A percentile compares a stretch with the other conserved stretches of the same genome.
phyloP scores from a whole-genome alignment of 2,113 vertebrate genomes.

The Noctilio leporinus region DNA sequence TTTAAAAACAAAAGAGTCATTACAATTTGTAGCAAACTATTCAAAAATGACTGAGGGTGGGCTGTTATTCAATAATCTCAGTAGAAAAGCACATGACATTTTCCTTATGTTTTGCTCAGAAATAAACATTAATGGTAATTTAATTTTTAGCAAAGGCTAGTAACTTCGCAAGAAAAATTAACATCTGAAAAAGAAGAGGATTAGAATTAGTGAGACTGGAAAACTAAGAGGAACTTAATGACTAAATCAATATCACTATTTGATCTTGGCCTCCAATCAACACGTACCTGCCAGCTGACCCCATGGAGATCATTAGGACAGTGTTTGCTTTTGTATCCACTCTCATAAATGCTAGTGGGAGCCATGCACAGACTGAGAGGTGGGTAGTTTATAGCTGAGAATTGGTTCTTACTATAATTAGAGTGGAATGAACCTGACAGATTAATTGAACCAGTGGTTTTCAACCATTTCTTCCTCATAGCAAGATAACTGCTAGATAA shows the following conservation, averaged over 20 bases:
- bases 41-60: background rate
- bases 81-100: background rate
- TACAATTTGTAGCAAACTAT: background rate
- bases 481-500: background rate
- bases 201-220: slow-evolving; percentile 1
- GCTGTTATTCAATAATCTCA: background rate
- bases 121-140: slow-evolving; percentile 20
- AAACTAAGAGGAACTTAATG: background rate
- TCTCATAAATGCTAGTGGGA: background rate
- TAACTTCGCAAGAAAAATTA: background rate
- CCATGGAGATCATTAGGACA: background rate
- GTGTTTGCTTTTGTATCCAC: background rate
- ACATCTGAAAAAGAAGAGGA: background rate
- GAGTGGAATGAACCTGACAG: background rate
- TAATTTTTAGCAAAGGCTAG: background rate
- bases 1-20: background rate
- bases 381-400: background rate
- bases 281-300: background rate
- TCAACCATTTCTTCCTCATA: background rate
- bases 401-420: background rate
- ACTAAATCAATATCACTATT: slow-evolving; percentile 1
- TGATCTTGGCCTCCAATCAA: background rate
- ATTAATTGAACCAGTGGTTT: background rate
- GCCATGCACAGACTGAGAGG: background rate
- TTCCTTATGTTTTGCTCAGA: background rate